Evolutionary conservation across 2,797 vertebrate species (phyloP).

Genomic region (Oophaga sylvatica): DNA sequence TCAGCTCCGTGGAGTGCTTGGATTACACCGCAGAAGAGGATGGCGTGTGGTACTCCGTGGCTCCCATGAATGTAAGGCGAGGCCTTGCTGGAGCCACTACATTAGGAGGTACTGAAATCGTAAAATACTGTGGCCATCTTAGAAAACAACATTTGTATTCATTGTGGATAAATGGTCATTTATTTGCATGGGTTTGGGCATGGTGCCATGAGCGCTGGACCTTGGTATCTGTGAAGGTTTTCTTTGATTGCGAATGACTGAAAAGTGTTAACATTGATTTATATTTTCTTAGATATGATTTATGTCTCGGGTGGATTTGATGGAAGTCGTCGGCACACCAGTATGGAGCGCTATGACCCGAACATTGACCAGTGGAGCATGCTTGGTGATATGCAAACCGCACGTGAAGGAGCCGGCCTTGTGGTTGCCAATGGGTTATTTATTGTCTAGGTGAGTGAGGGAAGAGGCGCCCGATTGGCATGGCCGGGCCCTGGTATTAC

Average conservation of each 20-base stretch:
- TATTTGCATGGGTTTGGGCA: too few relatives aligned
- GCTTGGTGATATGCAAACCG: conserved; percentile 99
- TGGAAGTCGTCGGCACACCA: conserved; percentile 94
- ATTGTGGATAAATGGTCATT: too few relatives aligned
- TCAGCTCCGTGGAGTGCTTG: conserved; percentile 96
- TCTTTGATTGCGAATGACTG: too few relatives aligned
- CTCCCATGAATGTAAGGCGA: conserved; percentile 94
- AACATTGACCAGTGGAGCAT: conserved; percentile 99
- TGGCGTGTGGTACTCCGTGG: conserved; percentile 97
- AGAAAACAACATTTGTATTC: neutral
- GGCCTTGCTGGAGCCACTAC: conserved; percentile 95
- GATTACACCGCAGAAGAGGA: conserved; percentile 96
- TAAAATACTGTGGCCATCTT: neutral
- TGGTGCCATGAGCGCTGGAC: too few relatives aligned
- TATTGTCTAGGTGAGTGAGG: conserved; percentile 88
- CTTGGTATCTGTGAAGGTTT: too few relatives aligned
- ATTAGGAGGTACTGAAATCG: conserved; percentile 81
- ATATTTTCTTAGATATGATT: conserved; percentile 87
- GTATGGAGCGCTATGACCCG: conserved; percentile 97
- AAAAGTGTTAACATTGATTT: neutral
- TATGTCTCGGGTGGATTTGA: conserved; percentile 97
- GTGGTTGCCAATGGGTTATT: conserved; percentile 96
- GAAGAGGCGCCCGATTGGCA: neutral
- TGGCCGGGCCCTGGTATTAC: neutral
- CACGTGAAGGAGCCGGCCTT: conserved; percentile 93